Percentiles rank a stretch among this genome's conserved stretches.
Evolutionary conservation across 2,888 invertebrate genomes (phyloP).

Genomic region (Hipparchia semele): DNA sequence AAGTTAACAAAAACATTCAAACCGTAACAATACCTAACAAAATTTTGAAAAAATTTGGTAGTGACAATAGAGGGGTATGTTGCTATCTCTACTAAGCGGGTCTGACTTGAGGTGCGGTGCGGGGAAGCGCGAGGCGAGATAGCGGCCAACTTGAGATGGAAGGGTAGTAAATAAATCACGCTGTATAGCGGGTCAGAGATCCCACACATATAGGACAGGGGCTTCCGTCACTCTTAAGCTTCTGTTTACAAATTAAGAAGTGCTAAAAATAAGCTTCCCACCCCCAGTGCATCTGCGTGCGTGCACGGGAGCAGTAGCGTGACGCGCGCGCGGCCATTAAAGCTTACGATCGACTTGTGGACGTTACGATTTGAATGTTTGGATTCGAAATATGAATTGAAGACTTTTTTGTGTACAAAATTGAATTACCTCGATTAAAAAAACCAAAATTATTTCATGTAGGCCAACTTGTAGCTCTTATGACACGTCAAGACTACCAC

Average conservation of each 20-base stretch:
- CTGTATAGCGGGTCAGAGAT: background rate
- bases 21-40: too few species aligned
- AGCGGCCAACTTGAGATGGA: too few species aligned
- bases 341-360: background rate
- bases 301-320: background rate
- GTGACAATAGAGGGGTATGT: too few species aligned
- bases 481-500: too few species aligned
- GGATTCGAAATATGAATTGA: background rate
- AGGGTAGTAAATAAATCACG: background rate
- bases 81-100: too few species aligned
- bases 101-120: too few species aligned
- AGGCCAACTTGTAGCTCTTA: too few species aligned
- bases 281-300: conserved; percentile 26
- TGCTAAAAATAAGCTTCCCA: conserved; percentile 43
- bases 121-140: too few species aligned
- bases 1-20: too few species aligned
- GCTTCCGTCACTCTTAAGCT: conserved; percentile 49
- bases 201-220: conserved; percentile 36
- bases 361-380: background rate
- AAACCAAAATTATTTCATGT: too few species aligned
- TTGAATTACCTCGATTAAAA: background rate
- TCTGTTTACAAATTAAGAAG: conserved; percentile 43
- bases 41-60: too few species aligned
- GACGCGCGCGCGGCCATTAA: background rate
- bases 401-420: background rate